Evolutionary conservation across 2,113 vertebrate genomes (phyloP).

Genomic region (Pollachius pollachius): DNA sequence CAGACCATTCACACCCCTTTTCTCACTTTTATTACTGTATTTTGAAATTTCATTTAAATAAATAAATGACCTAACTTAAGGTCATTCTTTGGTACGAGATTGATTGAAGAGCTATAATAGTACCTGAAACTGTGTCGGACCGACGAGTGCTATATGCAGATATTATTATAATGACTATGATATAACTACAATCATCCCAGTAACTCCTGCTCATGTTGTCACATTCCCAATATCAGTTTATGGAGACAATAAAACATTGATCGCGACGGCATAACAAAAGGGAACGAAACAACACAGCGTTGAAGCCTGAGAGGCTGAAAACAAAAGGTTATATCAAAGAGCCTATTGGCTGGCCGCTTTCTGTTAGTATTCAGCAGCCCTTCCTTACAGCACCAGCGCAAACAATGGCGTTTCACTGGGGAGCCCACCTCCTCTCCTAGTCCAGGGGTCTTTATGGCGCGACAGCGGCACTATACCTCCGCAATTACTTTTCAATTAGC

Average conservation of each 20-base stretch:
- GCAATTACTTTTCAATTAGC: conserved; percentile 86
- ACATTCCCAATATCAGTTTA: background rate
- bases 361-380: conserved; percentile 54
- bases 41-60: no score
- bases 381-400: conserved; percentile 45
- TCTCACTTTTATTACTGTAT: no score
- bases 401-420: conserved; percentile 65
- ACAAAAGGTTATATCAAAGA: conserved; percentile 27
- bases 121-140: no score
- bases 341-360: conserved; percentile 59
- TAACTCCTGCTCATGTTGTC: background rate
- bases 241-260: background rate
- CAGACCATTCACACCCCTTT: no score
- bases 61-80: no score
- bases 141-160: no score
- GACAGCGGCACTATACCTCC: conserved; percentile 80
- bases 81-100: no score
- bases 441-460: conserved; percentile 70
- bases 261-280: background rate
- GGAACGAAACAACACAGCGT: background rate
- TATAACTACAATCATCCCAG: no score
- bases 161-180: no score
- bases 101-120: no score
- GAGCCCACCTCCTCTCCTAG: conserved; percentile 60
- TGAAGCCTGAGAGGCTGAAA: background rate